These are phyloP conservation scores for Doris montereyensis DNA, from an alignment of 2,888 invertebrate genomes.

Conservation along the genomic window DNA sequence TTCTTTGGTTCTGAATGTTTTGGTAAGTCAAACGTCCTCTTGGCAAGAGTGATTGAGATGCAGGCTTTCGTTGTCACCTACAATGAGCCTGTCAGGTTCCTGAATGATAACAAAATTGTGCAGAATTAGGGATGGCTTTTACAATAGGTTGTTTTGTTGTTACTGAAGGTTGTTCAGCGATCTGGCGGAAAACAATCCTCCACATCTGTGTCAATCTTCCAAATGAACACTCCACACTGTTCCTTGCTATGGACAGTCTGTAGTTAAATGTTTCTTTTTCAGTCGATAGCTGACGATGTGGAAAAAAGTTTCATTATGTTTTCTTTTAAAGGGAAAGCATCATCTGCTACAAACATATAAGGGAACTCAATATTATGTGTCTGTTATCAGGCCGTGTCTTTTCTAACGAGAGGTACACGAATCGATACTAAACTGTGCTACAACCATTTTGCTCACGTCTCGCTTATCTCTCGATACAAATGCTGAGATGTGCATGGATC, in stretches of 20 bases:
- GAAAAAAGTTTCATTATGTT: slow-evolving; percentile 23
- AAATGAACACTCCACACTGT: slow-evolving; percentile 18
- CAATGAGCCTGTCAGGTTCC: neutral
- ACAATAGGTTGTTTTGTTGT: slow-evolving; percentile 2
- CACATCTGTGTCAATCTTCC: slow-evolving; percentile 18
- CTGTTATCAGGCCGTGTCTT: no score
- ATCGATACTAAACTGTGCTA: no score
- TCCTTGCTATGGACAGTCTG: slow-evolving; percentile 11
- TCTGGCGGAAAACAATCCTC: slow-evolving; percentile 13
- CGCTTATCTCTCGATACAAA: no score
- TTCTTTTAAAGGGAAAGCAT: neutral
- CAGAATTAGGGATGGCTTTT: slow-evolving; percentile 6
- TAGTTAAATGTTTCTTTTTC: slow-evolving; percentile 20
- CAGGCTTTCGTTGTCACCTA: neutral
- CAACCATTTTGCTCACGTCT: no score
- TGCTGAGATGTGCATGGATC: no score
- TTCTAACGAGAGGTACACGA: no score
- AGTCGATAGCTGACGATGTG: slow-evolving; percentile 2
- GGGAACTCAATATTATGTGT: no score
- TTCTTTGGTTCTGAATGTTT: slow-evolving; percentile 1
- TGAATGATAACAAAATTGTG: slow-evolving; percentile 15
- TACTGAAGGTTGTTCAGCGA: slow-evolving; percentile 4
- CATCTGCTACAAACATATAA: no score
- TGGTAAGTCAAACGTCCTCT: slow-evolving; percentile 2
- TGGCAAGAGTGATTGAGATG: neutral